Conservation (phyloP, 1,140 invertebrate species). For the Mizuhopecten yessoensis region DNA sequence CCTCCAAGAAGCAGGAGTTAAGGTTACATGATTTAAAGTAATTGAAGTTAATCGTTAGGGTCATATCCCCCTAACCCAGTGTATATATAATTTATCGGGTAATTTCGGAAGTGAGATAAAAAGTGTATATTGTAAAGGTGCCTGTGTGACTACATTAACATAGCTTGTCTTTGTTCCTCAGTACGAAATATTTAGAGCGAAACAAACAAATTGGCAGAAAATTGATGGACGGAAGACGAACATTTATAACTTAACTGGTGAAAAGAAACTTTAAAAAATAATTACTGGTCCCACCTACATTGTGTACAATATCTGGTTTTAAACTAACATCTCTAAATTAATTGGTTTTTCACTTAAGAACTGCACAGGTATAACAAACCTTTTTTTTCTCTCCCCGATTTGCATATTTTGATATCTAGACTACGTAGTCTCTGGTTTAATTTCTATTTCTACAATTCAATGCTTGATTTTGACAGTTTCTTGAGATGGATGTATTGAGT, state of each 20-base stretch:
- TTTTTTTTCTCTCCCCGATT: no score
- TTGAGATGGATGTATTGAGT: no score
- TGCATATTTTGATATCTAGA: no score
- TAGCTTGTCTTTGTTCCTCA: neutral
- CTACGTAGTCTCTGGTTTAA: no score
- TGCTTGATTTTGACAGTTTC: no score
- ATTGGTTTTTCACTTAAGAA: no score
- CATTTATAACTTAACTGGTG: neutral
- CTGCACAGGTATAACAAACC: no score
- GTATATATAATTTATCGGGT: neutral
- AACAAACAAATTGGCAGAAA: slow-evolving; percentile 38
- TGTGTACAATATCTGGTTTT: neutral
- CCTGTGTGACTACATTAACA: neutral
- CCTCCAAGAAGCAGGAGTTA: neutral
- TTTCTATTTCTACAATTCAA: no score
- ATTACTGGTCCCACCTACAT: no score
- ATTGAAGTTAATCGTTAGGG: neutral
- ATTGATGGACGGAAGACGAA: neutral
- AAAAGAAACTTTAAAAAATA: neutral
- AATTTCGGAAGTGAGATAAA: slow-evolving; percentile 16
- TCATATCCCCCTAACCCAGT: neutral
- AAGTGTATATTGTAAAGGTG: neutral
- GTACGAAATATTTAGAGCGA: neutral
- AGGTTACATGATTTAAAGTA: neutral
- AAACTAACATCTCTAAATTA: no score